phyloP scores from a whole-genome alignment of 1,140 invertebrate species.

The Agrypnia vestita region DNA sequence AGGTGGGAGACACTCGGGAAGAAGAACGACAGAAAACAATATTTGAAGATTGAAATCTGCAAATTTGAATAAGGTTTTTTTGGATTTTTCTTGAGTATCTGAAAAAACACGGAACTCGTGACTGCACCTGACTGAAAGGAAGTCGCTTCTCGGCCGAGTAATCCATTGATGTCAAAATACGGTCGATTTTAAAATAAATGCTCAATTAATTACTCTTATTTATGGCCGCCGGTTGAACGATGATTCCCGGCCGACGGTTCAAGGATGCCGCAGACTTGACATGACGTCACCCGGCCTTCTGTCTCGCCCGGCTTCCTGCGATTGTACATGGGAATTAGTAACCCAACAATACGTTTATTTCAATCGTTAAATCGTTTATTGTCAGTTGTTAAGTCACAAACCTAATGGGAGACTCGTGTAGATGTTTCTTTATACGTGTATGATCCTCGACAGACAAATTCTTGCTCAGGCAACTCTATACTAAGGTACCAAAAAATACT shows the following conservation, averaged over 20 bases:
- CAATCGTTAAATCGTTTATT: constrained; percentile 4
- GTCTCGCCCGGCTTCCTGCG: constrained; percentile 42
- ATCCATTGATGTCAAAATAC: no score
- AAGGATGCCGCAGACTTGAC: constrained; percentile 23
- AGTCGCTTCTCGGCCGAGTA: no score
- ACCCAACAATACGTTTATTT: constrained; percentile 11
- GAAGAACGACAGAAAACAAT: no score
- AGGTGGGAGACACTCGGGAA: no score
- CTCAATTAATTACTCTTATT: background rate
- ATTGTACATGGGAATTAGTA: constrained; percentile 40
- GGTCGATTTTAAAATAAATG: background rate
- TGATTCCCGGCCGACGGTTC: constrained; percentile 18
- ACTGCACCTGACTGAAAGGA: no score
- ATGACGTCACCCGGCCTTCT: constrained; percentile 47
- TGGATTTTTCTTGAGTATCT: no score
- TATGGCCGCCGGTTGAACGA: background rate
- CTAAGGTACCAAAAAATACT: no score
- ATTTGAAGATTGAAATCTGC: no score
- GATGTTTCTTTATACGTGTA: constrained; percentile 17
- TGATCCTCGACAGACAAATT: no score
- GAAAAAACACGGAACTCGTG: no score
- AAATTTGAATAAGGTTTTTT: no score
- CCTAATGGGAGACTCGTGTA: constrained; percentile 24
- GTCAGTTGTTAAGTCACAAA: background rate
- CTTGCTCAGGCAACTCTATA: no score